Evolutionary conservation across 1,140 invertebrate species (phyloP).

Genomic region (Drosophila carrolli): DNA sequence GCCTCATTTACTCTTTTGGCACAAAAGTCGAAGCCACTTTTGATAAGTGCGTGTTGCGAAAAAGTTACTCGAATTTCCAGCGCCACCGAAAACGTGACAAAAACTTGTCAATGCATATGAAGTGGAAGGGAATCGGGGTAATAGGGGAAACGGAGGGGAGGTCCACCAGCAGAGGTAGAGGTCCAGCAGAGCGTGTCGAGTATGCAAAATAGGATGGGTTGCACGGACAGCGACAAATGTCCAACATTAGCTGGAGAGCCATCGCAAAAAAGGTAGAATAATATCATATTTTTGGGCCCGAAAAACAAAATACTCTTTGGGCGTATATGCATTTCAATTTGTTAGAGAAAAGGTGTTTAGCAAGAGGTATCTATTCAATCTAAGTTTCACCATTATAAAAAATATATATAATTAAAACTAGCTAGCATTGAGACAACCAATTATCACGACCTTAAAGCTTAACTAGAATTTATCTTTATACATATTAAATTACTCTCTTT

Average conservation of each 20-base stretch:
- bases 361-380: too few relatives aligned
- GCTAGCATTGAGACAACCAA: too few relatives aligned
- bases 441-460: too few relatives aligned
- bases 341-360: too few relatives aligned
- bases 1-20: constrained; percentile 68
- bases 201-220: constrained; percentile 69
- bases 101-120: constrained; percentile 60
- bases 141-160: constrained; percentile 13
- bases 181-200: constrained; percentile 69
- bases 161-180: constrained; percentile 16
- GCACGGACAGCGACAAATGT: constrained; percentile 69
- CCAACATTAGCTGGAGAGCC: constrained; percentile 58
- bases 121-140: background rate
- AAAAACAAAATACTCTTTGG: background rate
- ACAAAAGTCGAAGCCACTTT: constrained; percentile 73
- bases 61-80: constrained; percentile 70
- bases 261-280: constrained; percentile 29
- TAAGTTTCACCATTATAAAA: too few relatives aligned
- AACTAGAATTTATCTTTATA: too few relatives aligned
- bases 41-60: constrained; percentile 73
- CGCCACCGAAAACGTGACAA: constrained; percentile 74
- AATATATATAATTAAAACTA: too few relatives aligned
- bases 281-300: background rate
- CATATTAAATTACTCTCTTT: too few relatives aligned
- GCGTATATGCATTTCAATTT: background rate